Conservation (phyloP, 2,888 invertebrate species). For the Eupithecia subfuscata region DNA sequence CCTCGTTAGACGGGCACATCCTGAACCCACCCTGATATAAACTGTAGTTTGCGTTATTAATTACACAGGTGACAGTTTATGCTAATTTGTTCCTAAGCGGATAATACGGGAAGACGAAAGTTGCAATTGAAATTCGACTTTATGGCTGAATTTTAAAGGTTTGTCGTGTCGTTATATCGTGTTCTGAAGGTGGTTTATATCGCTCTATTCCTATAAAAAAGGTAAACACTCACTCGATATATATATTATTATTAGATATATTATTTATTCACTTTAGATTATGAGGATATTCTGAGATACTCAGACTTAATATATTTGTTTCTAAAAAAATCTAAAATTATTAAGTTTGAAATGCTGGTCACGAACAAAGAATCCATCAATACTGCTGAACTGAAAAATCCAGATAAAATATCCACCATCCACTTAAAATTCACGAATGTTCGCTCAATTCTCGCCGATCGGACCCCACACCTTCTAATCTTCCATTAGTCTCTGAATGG, state of each 20-base stretch:
- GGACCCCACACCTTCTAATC: conserved; percentile 26
- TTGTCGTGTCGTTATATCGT: no score
- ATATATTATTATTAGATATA: no score
- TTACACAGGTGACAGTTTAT: conserved; percentile 39
- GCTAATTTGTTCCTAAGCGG: conserved; percentile 35
- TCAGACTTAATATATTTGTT: not conserved
- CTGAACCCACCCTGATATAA: conserved; percentile 40
- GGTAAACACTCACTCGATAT: not conserved
- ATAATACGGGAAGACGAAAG: conserved; percentile 16
- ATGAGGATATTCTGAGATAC: not conserved
- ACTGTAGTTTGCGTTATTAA: conserved; percentile 40
- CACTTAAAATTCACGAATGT: conserved; percentile 24
- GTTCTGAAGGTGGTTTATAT: not conserved
- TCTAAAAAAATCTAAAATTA: not conserved
- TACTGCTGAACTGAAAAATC: conserved; percentile 13
- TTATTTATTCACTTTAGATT: not conserved
- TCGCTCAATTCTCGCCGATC: conserved; percentile 13
- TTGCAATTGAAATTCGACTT: conserved; percentile 4
- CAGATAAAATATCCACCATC: conserved; percentile 8
- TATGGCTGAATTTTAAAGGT: conserved; percentile 1
- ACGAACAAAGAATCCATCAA: conserved; percentile 11
- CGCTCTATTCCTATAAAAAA: not conserved
- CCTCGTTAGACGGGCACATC: conserved; percentile 59
- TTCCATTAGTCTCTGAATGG: conserved; percentile 45
- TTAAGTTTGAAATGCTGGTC: not conserved